Evolutionary conservation across 2,113 vertebrate species (phyloP), one percentile per base, ranked within the genome.

Genomic region (Zosterops borbonicus): DNA sequence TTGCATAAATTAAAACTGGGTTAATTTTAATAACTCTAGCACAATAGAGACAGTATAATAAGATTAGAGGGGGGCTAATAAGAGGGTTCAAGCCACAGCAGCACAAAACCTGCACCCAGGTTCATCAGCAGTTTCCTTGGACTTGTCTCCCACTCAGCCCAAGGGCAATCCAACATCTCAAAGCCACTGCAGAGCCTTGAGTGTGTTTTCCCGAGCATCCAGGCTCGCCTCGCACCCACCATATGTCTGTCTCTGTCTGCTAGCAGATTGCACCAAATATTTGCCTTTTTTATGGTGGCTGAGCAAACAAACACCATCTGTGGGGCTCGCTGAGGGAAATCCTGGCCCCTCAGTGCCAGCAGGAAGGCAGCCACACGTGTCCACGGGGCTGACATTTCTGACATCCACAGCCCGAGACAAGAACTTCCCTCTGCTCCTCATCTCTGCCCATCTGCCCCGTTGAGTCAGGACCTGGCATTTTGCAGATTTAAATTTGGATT

Each of bases 221-320:
- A 27, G 85, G 59, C 94, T 95, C 1, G 62, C 52, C 11, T 84
- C 1, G 0, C 67, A 41, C 41, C 37, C 0, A 90, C 95, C 96
- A 95, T 96, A 96, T 96, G 96, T 86, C 95, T 95, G 95, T 85
- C 79, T 93, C 79, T 89, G 88, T 60, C 95, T 95, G 92, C 86
- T 76, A 93, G 90, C 95, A 97, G 92, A 93, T 74, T 96, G 96
- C 68, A 95, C 88, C 94, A 97, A 97, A 95, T 97, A 97, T 96
- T 97, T 96, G 70, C 89, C 83, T 67, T 94, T 90, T 76, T 77
- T 50, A 88, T 83, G 12, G 33, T 52, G 92, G 28, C 60, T 94
- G 94, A 97, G 94, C 88, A 96, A 96, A 97, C 96, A 96, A 97
- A 97, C 95, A 96, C 96, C 96, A 96, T 97, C 96, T 96, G 95